These are phyloP conservation scores for Ascaphus truei DNA, from an alignment of 2,113 vertebrate species.

Conservation along the genomic window DNA sequence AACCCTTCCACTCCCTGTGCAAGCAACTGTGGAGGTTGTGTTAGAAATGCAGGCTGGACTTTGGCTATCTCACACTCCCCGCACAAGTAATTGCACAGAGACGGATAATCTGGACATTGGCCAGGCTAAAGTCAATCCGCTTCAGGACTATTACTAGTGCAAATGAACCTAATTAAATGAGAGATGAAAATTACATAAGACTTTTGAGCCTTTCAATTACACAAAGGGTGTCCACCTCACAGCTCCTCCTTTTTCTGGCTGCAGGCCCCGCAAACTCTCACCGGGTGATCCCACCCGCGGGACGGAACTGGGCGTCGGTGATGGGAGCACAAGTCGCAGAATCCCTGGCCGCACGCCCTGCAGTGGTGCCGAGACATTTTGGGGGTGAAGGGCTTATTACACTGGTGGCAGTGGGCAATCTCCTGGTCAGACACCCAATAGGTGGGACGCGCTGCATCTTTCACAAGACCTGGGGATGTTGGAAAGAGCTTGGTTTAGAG, in stretches of 20 bases:
- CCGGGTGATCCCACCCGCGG: conserved; percentile 75
- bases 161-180: no score
- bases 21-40: no score
- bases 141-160: no score
- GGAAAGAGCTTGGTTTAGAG: neutral
- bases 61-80: no score
- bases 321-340: conserved; percentile 62
- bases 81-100: no score
- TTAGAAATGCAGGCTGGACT: no score
- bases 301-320: conserved; percentile 61
- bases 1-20: no score
- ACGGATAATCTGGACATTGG: no score
- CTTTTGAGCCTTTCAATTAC: no score
- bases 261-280: conserved; percentile 68
- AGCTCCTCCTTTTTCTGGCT: conserved; percentile 47
- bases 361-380: conserved; percentile 52
- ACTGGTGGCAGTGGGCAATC: conserved; percentile 65
- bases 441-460: conserved; percentile 68
- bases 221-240: conserved; percentile 28
- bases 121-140: no score
- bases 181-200: no score
- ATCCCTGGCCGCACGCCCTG: conserved; percentile 60
- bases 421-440: conserved; percentile 76
- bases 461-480: conserved; percentile 57
- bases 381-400: conserved; percentile 58